Evolutionary conservation across 2,797 vertebrate species (phyloP).

Genomic region (Distichodus sexfasciatus): DNA sequence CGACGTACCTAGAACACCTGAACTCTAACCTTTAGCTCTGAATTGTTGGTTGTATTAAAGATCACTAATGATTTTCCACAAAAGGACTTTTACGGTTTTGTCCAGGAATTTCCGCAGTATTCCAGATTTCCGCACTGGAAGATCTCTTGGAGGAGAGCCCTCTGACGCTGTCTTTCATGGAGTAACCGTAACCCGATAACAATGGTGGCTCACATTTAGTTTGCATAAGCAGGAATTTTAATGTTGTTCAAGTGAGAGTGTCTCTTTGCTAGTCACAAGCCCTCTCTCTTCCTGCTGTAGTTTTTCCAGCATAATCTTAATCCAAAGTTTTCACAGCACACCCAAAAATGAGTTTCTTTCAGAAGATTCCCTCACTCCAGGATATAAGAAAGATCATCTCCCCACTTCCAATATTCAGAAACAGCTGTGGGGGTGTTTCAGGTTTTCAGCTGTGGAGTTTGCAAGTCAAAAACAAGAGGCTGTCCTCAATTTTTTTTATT

Average conservation of each 20-base stretch:
- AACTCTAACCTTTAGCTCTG: slow-evolving; percentile 37
- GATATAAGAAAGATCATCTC: slow-evolving; percentile 57
- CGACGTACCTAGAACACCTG: slow-evolving; percentile 22
- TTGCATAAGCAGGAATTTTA: slow-evolving; percentile 65
- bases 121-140: slow-evolving; percentile 59
- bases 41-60: slow-evolving; percentile 48
- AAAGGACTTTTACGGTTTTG: slow-evolving; percentile 57
- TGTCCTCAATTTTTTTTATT: slow-evolving; percentile 44
- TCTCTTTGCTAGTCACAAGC: slow-evolving; percentile 64
- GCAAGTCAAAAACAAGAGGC: slow-evolving; percentile 58
- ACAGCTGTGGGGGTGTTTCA: slow-evolving; percentile 68
- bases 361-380: slow-evolving; percentile 52
- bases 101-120: slow-evolving; percentile 60
- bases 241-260: slow-evolving; percentile 62
- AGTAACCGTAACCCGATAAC: slow-evolving; percentile 49
- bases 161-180: slow-evolving; percentile 53
- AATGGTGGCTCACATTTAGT: slow-evolving; percentile 51
- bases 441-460: slow-evolving; percentile 74
- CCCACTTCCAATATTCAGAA: slow-evolving; percentile 59
- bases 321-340: slow-evolving; percentile 72
- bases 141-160: slow-evolving; percentile 56
- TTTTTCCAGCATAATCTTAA: slow-evolving; percentile 65
- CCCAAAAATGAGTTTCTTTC: slow-evolving; percentile 60
- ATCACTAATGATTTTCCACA: slow-evolving; percentile 60
- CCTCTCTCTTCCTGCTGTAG: slow-evolving; percentile 62